Conservation (phyloP, 2,797 vertebrate species). For the Poeciliopsis presidionis region DNA sequence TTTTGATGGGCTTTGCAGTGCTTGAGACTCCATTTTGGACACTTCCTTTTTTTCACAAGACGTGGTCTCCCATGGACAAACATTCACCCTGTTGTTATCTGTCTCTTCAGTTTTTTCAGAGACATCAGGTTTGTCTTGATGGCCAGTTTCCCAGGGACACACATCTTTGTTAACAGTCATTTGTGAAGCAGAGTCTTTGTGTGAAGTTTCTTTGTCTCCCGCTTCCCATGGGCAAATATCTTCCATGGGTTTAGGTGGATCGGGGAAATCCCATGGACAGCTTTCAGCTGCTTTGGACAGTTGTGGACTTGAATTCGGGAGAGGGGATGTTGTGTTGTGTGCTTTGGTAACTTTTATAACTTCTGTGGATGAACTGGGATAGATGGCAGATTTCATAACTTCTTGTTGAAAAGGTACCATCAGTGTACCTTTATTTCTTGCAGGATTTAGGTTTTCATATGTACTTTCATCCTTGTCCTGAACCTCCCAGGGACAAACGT, state of each 20-base stretch:
- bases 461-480: slow-evolving; percentile 64
- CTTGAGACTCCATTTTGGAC: slow-evolving; percentile 18
- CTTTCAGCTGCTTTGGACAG: slow-evolving; percentile 55
- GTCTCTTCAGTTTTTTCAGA: slow-evolving; percentile 28
- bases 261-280: slow-evolving; percentile 84
- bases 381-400: slow-evolving; percentile 38
- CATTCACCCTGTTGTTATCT: slow-evolving; percentile 31
- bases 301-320: slow-evolving; percentile 36
- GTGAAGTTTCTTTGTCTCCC: slow-evolving; percentile 26
- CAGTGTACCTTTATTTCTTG: slow-evolving; percentile 42
- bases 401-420: slow-evolving; percentile 45
- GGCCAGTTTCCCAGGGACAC: slow-evolving; percentile 64
- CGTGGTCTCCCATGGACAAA: slow-evolving; percentile 66
- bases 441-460: slow-evolving; percentile 66
- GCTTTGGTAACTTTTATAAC: slow-evolving; percentile 27
- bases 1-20: slow-evolving; percentile 10
- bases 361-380: slow-evolving; percentile 29
- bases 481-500: slow-evolving; percentile 66
- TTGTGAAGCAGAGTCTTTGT: slow-evolving; percentile 33
- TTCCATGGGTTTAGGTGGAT: slow-evolving; percentile 61
- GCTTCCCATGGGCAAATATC: slow-evolving; percentile 63
- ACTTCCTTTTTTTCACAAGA: slow-evolving; percentile 10
- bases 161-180: slow-evolving; percentile 53
- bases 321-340: slow-evolving; percentile 16
- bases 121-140: slow-evolving; percentile 40